phyloP scores from a whole-genome alignment of 2,888 invertebrate species.

The Habroteleia sp. region DNA sequence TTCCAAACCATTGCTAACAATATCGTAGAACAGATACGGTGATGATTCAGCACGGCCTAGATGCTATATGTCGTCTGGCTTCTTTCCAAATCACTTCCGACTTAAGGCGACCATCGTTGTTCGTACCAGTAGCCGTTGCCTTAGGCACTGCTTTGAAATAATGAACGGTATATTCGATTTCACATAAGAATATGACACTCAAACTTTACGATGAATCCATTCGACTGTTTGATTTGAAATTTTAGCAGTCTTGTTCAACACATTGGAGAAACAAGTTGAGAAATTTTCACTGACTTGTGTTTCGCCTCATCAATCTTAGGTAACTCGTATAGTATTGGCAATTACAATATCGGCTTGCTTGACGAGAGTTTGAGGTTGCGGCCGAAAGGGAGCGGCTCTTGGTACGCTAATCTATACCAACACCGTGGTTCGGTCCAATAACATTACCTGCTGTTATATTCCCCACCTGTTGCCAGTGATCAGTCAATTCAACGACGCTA shows the following conservation, averaged over 20 bases:
- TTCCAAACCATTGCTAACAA: slow-evolving; percentile 42
- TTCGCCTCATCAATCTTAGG: slow-evolving; percentile 80
- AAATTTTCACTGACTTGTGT: slow-evolving; percentile 76
- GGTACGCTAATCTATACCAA: slow-evolving; percentile 73
- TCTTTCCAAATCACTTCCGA: slow-evolving; percentile 78
- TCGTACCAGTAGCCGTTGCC: slow-evolving; percentile 69
- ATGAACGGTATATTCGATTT: slow-evolving; percentile 67
- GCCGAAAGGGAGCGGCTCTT: slow-evolving; percentile 75
- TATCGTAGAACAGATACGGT: slow-evolving; percentile 35
- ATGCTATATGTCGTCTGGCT: slow-evolving; percentile 73
- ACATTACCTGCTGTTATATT: slow-evolving; percentile 75
- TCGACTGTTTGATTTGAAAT: slow-evolving; percentile 36
- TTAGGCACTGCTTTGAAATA: slow-evolving; percentile 73
- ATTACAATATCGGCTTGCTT: slow-evolving; percentile 80
- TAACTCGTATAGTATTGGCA: slow-evolving; percentile 78
- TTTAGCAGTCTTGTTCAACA: too few species aligned
- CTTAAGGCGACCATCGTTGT: slow-evolving; percentile 65
- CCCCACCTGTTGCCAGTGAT: slow-evolving; percentile 79
- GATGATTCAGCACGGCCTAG: slow-evolving; percentile 74
- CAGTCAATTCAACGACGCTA: slow-evolving; percentile 73
- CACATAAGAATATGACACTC: slow-evolving; percentile 15
- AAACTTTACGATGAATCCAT: slow-evolving; percentile 3
- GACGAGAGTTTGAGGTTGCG: slow-evolving; percentile 77
- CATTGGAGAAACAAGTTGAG: too few species aligned
- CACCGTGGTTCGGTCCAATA: slow-evolving; percentile 63